Base-by-base conservation (phyloP, 92 coral and sea anemone species). In the Palythoa heliodiscus region DNA sequence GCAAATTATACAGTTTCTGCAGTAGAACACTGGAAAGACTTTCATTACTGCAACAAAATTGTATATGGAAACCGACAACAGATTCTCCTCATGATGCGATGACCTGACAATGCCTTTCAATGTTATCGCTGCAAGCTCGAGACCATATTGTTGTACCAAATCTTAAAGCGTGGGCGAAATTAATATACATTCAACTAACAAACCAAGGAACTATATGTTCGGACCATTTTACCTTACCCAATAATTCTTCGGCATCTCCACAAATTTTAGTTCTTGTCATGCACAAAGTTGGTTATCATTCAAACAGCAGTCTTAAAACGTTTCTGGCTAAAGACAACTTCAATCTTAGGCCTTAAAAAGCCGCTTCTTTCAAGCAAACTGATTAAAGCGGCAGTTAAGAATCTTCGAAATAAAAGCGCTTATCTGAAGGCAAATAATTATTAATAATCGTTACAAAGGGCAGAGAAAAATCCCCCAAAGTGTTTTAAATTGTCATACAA, bases 101-200 rank as follows among this genome's bases (percentile, higher is more conserved):
- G 75, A 80, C 73, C 84, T 80, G 38, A 80, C 84, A 80, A 80
- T 79, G 73, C 74, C 20, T 80, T 80, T 79, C 73, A 67, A 80
- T 25, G 53, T 76, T 76, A 66, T 80, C 84, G 72, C 74, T 80
- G 84, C 84, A 80, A 47, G 84, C 84, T 69, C 73, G 74, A 80
- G 84, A 80, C 84, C 84, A 80, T 80, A 66, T 66, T 80, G 84
- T 80, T 80, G 84, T 80, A 80, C 72, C 84, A 64, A 80, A 80
- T 80, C 74, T 80, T 80, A 67, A 80, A 80, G 84, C 84, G 84
- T 80, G 84, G 84, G 84, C 84, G 84, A 48, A 67, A 64, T 80
- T 80, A 80, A 66, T 80, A 80, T 48, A 80, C 74, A 80, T 80
- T 66, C 84, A 80, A 48, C 84, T 80, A 80, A 80, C 84, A 80